Evolutionary conservation across 1,140 invertebrate species (phyloP), one percentile per base, ranked within the genome.

Genomic region (Parapsyche elsis): DNA sequence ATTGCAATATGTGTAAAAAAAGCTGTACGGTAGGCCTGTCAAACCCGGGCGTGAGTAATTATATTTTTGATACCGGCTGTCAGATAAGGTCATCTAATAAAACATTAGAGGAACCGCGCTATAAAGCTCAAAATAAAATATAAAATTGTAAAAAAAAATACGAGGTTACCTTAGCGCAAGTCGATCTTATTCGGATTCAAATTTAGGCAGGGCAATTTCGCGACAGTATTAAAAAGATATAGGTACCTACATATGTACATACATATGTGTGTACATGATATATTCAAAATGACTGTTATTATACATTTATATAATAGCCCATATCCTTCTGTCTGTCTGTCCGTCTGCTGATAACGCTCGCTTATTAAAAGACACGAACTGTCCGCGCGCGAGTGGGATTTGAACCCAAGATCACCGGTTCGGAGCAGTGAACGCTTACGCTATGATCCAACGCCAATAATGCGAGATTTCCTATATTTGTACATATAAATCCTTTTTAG

Each of bases 61-160:
- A 83, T 81, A 76, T 79, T 81, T 74, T 71, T 79, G 82, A 83
- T 83, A 80, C 76, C 78, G 61, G 76, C 82, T 81, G 79, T 83
- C 80, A 83, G 82, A 83, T 83, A 83, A 83, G 82, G 82, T 83
- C 82, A 83, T 83, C 82, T 83, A 83, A 83, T 83, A 83, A 83
- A 83, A 81, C 82, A 83, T 83, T 83, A 83, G 79, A 83, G 80
- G 61, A 30, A 83, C 82, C 82, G 82, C 82, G 73, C 9, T 46
- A 1, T 45, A 73, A 73, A 73, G 46, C 71, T 16, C 9, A 16
- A 46, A 46, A 73, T 26, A 67, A 67, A 24, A 30, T 24, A 26
- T 23, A 67, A 67, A 67, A 67, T 26, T 1, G 21, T 23, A 67
- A 26, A 24, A 23, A n/a, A 67, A 67, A 23, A 26, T 9, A 4